Conservation (phyloP, 2,888 invertebrate species). For the Apamea anceps region DNA sequence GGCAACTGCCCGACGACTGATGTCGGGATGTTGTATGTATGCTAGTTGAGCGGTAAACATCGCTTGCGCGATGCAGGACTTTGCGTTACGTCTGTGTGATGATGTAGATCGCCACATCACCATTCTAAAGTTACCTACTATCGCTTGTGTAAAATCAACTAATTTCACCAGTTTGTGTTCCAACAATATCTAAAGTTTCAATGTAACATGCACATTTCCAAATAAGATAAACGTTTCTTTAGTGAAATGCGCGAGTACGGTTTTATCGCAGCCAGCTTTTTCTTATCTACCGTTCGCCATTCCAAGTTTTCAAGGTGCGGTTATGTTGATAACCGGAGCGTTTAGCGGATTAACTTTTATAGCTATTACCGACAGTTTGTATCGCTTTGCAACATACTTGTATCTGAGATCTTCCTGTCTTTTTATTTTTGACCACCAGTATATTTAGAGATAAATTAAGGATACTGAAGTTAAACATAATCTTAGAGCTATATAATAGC, state of each 20-base stretch:
- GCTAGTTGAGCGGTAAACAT: no score
- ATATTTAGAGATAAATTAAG: background rate
- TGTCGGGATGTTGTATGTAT: no score
- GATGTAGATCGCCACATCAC: no score
- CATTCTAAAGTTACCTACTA: background rate
- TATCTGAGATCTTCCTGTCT: background rate
- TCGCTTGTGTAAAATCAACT: no score
- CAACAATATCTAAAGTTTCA: constrained; percentile 51
- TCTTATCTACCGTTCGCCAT: constrained; percentile 78
- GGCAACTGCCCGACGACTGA: no score
- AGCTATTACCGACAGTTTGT: constrained; percentile 3
- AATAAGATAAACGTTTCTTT: constrained; percentile 64
- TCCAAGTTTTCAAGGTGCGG: constrained; percentile 70
- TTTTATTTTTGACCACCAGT: background rate
- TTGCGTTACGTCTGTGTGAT: no score
- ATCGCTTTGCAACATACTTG: background rate
- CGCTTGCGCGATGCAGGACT: no score
- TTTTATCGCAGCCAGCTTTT: constrained; percentile 78
- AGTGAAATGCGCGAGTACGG: constrained; percentile 75
- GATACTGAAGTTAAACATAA: background rate
- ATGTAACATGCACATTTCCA: constrained; percentile 56
- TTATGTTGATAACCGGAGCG: constrained; percentile 60
- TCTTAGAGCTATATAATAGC: background rate
- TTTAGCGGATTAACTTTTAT: constrained; percentile 22
- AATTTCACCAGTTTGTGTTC: constrained; percentile 17